A percentile compares a stretch with the other conserved stretches of the same genome.
phyloP scores from a whole-genome alignment of 1,140 invertebrate genomes.

The Kradibia gibbosae region DNA sequence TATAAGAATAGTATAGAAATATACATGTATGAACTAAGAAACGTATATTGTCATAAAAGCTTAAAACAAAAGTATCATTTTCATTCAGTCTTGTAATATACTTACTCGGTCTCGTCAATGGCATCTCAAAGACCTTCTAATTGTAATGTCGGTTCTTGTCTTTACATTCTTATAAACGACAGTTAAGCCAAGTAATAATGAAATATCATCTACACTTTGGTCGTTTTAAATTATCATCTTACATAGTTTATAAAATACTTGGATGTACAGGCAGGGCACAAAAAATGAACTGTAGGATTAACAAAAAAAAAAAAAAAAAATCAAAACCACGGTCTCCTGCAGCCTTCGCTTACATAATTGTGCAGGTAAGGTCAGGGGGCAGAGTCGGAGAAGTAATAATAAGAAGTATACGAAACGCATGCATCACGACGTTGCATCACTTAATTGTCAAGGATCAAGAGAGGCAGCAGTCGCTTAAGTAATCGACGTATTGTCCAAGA shows the following conservation, averaged over 20 bases:
- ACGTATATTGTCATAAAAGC: conserved; percentile 5
- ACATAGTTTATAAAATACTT: conserved; percentile 18
- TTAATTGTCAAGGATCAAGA: background rate
- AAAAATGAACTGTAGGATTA: too few relatives aligned
- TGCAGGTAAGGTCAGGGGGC: background rate
- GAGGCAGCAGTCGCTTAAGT: background rate
- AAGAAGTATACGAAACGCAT: background rate
- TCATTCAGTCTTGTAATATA: conserved; percentile 44
- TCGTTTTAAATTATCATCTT: conserved; percentile 7
- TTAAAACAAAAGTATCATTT: conserved; percentile 13
- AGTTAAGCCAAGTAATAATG: conserved; percentile 3
- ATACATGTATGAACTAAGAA: conserved; percentile 32
- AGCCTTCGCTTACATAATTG: background rate
- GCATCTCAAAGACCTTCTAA: conserved; percentile 33
- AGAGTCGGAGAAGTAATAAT: background rate
- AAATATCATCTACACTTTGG: conserved; percentile 36
- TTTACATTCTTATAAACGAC: background rate
- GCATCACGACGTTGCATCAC: background rate
- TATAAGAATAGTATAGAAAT: conserved; percentile 30
- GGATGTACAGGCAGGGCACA: background rate
- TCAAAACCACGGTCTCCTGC: conserved; percentile 14
- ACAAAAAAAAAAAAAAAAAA: background rate
- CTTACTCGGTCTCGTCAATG: conserved; percentile 24
- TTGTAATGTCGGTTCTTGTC: background rate
- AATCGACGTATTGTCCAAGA: background rate